These are phyloP conservation scores for Zaprionus kolodkinae DNA, from an alignment of 1,140 invertebrate genomes.

Conservation along the genomic window DNA sequence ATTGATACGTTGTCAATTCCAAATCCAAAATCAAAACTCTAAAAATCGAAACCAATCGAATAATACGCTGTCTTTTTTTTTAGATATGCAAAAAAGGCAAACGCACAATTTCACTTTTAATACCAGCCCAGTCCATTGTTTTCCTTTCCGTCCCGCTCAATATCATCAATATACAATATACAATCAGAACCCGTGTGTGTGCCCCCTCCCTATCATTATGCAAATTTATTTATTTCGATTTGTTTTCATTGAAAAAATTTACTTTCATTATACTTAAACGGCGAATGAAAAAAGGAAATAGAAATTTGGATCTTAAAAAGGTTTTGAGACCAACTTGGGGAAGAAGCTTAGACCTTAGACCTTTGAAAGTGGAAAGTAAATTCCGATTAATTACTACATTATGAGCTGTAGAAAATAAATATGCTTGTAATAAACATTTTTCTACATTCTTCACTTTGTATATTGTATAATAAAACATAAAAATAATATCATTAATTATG, in stretches of 20 bases:
- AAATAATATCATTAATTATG: background rate
- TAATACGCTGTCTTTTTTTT: conserved; percentile 32
- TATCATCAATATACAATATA: conserved; percentile 51
- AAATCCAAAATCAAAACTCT: conserved; percentile 30
- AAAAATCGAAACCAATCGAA: conserved; percentile 13
- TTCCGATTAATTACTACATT: background rate
- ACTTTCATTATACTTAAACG: conserved; percentile 75
- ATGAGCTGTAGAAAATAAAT: background rate
- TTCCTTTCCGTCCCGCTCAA: conserved; percentile 15
- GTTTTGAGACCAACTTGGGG: conserved; percentile 5
- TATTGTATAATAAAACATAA: background rate
- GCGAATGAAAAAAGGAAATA: conserved; percentile 43
- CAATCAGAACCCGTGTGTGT: conserved; percentile 37
- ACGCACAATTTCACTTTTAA: conserved; percentile 71
- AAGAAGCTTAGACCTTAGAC: background rate
- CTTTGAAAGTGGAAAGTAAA: background rate
- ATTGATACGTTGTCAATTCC: conserved; percentile 23
- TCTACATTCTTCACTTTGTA: background rate
- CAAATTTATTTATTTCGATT: conserved; percentile 51
- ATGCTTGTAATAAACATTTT: background rate
- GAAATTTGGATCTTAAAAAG: conserved; percentile 49
- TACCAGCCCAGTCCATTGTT: conserved; percentile 16
- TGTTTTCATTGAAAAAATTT: conserved; percentile 74
- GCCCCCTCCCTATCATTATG: conserved; percentile 48
- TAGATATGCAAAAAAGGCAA: conserved; percentile 73